Conservation (phyloP, 2,113 vertebrate genomes). For the Crotalus helleri region DNA sequence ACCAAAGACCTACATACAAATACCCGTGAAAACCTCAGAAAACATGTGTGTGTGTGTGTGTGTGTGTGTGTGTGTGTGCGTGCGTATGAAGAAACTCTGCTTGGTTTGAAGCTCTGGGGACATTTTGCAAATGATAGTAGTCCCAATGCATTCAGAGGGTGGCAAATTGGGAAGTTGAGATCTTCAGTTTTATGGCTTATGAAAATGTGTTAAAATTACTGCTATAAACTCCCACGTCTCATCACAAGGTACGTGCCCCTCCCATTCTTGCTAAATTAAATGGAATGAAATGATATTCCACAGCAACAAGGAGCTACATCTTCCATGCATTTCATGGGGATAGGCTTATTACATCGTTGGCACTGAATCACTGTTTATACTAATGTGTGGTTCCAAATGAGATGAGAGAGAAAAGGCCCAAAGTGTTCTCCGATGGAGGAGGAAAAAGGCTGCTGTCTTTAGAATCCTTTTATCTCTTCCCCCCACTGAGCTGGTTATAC, state of each 20-base stretch:
- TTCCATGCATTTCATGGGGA: neutral
- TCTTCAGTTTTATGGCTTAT: neutral
- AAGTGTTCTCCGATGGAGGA: neutral
- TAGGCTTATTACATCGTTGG: neutral
- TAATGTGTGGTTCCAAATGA: neutral
- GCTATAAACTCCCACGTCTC: neutral
- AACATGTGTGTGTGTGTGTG: too few species aligned
- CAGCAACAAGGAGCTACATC: neutral
- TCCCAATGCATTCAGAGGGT: neutral
- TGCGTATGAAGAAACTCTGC: too few species aligned
- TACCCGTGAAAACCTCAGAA: too few species aligned
- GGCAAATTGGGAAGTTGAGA: neutral
- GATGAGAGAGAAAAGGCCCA: neutral
- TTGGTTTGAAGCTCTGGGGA: neutral
- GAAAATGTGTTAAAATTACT: neutral
- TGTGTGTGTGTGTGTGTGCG: too few species aligned
- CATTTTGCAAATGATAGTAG: neutral
- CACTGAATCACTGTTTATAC: neutral
- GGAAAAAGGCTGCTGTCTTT: neutral
- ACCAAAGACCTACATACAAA: too few species aligned
- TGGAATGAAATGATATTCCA: neutral
- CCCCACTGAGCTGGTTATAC: neutral
- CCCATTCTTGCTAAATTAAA: neutral
- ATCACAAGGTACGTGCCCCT: neutral
- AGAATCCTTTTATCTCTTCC: neutral